Base-by-base conservation (phyloP, 2,113 vertebrate genomes). In the Manacus vitellinus region DNA sequence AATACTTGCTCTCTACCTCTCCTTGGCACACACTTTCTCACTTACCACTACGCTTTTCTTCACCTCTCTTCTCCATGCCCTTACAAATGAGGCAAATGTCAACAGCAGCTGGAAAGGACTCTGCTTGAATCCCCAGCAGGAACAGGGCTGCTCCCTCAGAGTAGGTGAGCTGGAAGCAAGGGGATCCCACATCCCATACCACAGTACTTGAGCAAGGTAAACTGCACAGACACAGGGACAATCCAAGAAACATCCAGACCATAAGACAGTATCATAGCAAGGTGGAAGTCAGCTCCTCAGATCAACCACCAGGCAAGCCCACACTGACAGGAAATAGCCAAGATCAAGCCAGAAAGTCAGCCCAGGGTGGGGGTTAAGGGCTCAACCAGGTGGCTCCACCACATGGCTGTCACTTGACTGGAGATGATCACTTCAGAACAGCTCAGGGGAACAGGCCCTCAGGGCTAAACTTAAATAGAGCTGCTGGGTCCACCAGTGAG, bases 401-500 rank as follows among this genome's bases (percentile, higher is more conserved):
- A 23, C 15, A 15, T 4, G 8, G 27, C 52, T 68, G 10, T 17
- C 49, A 14, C 35, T 63, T 41, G 19, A 7, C 39, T 41, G 4
- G 9, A 52, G 27, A 43, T 21, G 27, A 62, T 31, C 18, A 16
- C 8, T 46, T 58, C 51, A 66, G 21, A 27, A 70, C 33, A 61
- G 30, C 44, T 54, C 51, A 70, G 39, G 35, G 8, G 18, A 77
- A 7, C 0, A 25, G 4, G 4, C 1, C 3, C 5, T 23, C 3
- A 17, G 23, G 7, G 37, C 1, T 17, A 37, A 73, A 37, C 35
- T 77, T 56, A 21, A 80, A 63, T 4, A 46, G 25, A 44, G 35
- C 54, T 87, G 68, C 68, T 77, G 44, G 18, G 9, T 8, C 27
- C 35, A 15, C 12, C 18, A 8, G 18, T 43, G 77, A 66, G 30